Conservation (phyloP, 92 coral and sea anemone genomes). For the Actinostola sp. region DNA sequence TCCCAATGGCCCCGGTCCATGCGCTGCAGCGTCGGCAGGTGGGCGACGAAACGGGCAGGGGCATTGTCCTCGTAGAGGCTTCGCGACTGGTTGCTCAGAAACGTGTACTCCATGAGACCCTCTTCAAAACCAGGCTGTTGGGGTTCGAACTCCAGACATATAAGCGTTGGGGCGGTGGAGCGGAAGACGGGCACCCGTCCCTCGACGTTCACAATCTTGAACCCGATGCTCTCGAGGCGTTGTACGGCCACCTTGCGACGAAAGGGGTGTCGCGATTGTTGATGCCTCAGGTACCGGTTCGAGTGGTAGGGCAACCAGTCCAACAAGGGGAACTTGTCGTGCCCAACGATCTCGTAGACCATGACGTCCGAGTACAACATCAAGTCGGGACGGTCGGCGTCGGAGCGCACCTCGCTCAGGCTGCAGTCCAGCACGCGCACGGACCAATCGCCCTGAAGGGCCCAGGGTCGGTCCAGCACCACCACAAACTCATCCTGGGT, state of each 20-base stretch:
- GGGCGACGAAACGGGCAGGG: slow-evolving; percentile 3
- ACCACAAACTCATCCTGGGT: slow-evolving; percentile 4
- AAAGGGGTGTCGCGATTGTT: background rate
- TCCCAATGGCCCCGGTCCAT: background rate
- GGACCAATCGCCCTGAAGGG: background rate
- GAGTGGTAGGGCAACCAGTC: background rate
- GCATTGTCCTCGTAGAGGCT: background rate
- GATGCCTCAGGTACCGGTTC: background rate
- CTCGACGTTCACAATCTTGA: background rate
- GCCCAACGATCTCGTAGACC: slow-evolving; percentile 7
- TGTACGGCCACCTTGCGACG: background rate
- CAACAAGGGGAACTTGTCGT: background rate
- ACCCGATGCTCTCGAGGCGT: background rate
- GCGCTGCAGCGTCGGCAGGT: background rate
- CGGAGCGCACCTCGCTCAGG: background rate
- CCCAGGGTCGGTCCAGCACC: background rate
- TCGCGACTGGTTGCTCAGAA: slow-evolving; percentile 2
- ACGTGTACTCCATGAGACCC: background rate
- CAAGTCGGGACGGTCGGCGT: background rate
- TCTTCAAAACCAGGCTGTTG: background rate
- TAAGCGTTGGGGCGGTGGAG: background rate
- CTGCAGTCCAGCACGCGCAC: background rate
- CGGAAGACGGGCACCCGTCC: background rate
- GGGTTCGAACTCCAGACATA: background rate
- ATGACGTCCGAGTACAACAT: background rate